Conservation (phyloP, 2,797 vertebrate genomes). For the Peromyscus aztecus region DNA sequence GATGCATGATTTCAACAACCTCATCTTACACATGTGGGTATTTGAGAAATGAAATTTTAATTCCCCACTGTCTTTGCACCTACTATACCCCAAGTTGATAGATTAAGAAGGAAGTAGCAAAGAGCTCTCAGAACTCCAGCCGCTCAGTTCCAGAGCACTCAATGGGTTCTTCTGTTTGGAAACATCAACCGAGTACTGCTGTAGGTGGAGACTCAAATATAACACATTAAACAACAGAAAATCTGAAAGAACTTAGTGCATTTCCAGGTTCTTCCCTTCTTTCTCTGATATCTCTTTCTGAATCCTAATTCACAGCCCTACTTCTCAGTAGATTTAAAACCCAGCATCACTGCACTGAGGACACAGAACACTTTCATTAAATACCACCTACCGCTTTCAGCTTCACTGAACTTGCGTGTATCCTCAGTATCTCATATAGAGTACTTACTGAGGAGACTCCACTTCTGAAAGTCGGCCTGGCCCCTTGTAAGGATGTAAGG, state of each 20-base stretch:
- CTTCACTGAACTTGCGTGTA: not conserved
- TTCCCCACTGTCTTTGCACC: not conserved
- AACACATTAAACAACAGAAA: not conserved
- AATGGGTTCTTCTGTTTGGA: not conserved
- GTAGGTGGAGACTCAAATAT: not conserved
- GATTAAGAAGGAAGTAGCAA: not conserved
- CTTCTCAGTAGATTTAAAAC: not conserved
- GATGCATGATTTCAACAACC: not conserved
- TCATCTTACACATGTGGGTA: not conserved
- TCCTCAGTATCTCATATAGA: accelerated
- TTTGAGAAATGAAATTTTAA: not conserved
- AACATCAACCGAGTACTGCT: not conserved
- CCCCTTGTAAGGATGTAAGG: too few species aligned
- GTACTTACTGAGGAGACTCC: accelerated
- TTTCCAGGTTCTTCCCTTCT: not conserved
- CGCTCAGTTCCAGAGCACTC: not conserved
- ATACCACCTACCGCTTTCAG: not conserved
- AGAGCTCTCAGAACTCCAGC: not conserved
- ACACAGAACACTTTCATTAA: not conserved
- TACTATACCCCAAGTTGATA: not conserved
- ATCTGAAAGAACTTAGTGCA: not conserved
- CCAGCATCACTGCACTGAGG: not conserved
- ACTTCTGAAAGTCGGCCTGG: not conserved
- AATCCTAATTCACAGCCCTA: not conserved
- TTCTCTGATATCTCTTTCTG: not conserved